Base-by-base conservation (phyloP, 1,140 invertebrate species). In the Nasonia vitripennis region DNA sequence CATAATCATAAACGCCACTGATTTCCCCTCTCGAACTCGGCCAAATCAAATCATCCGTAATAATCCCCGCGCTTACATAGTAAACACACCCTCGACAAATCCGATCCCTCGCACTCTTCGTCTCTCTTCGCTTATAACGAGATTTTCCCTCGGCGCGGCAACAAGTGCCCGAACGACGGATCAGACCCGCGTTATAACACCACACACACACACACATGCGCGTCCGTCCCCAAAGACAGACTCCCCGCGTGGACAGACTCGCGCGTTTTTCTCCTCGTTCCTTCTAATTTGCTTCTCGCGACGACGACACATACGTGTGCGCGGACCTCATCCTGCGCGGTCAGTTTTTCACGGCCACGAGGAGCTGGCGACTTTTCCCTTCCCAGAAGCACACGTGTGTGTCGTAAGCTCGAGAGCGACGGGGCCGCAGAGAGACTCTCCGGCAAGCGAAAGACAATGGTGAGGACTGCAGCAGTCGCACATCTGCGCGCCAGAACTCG, bases 341-440 rank as follows among this genome's bases (percentile, higher is more conserved):
- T 62, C 55, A 62, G 68, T 31, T n/a, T 23, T 27, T n/a, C 27
- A n/a, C 67, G 67, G 67, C 23, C 67, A 9, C 41, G 41, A 9
- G 41, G n/a, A 10, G 27, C 27, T 20, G 67, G 11, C 12, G 79
- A n/a, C 45, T 82, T 82, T 82, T 74, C 48, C 71, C 31, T 31
- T 75, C 37, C 20, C 34, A 31, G 81, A 83, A 83, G 34, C 73
- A 83, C 81, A 83, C 73, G 81, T 83, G 81, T 23, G 81, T 37
- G 31, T 23, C 71, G 45, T 48, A 81, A 23, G 55, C 55, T 10
- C 17, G 14, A 1, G 27, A 55, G 14, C 51, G 14, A 55, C 17
- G 55, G 10, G 34, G 1, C 27, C 27, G 27, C 27, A 27, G 27
- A 37, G 34, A 37, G 68, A 70, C 68, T 70, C 9, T 23, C 27